Conservation (phyloP, 2,888 invertebrate genomes). For the Papilio elwesi region DNA sequence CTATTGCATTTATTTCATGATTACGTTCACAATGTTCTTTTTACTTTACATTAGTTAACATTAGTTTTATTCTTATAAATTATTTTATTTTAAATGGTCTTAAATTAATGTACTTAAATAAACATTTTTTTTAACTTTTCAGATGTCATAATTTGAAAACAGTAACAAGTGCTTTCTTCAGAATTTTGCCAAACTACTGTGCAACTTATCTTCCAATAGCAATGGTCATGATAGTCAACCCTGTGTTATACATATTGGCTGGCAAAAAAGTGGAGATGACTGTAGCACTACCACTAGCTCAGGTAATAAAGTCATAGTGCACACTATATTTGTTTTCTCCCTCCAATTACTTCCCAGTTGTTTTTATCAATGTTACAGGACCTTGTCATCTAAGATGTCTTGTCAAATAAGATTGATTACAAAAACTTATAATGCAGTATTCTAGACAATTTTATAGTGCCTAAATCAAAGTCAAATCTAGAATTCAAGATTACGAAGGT, state of each 20-base stretch:
- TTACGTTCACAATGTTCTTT: too few relatives aligned
- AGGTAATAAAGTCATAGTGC: slow-evolving; percentile 58
- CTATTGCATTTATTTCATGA: too few relatives aligned
- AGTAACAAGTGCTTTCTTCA: slow-evolving; percentile 77
- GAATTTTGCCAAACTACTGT: slow-evolving; percentile 90
- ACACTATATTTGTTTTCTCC: neutral
- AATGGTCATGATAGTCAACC: slow-evolving; percentile 90
- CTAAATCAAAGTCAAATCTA: too few relatives aligned
- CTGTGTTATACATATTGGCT: slow-evolving; percentile 87
- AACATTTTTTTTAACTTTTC: slow-evolving; percentile 54
- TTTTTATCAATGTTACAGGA: too few relatives aligned
- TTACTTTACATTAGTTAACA: too few relatives aligned
- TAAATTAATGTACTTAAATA: neutral
- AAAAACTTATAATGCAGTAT: too few relatives aligned
- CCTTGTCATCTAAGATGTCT: too few relatives aligned
- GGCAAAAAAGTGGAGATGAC: slow-evolving; percentile 87
- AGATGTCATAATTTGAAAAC: slow-evolving; percentile 89
- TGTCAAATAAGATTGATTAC: too few relatives aligned
- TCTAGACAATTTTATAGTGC: too few relatives aligned
- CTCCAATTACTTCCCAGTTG: too few relatives aligned
- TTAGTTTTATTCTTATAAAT: neutral
- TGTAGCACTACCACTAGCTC: slow-evolving; percentile 77
- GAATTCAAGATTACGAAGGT: too few relatives aligned
- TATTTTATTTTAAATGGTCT: neutral
- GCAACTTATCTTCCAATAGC: slow-evolving; percentile 90